phyloP scores from a whole-genome alignment of 2,888 invertebrate genomes.

The Lasioglossum zephyrum region DNA sequence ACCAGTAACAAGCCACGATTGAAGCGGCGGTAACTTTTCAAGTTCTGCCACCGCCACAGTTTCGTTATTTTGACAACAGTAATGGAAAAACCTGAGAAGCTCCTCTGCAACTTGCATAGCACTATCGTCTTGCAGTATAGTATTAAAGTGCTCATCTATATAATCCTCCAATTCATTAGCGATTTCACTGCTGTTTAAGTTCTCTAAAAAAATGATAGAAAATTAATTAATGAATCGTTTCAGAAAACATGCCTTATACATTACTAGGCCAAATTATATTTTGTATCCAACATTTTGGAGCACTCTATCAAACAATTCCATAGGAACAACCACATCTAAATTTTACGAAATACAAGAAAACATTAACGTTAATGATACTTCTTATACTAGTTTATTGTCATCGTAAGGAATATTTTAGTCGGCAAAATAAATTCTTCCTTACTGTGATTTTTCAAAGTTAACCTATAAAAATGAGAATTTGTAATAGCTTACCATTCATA shows the following conservation, averaged over 20 bases:
- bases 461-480: neutral
- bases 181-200: constrained; percentile 73
- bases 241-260: neutral
- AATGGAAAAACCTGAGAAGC: constrained; percentile 76
- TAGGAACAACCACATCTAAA: neutral
- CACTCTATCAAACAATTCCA: no score
- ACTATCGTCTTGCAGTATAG: constrained; percentile 79
- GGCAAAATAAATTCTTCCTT: neutral
- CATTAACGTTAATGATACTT: neutral
- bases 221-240: neutral
- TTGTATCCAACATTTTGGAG: no score
- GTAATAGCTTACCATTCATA: constrained; percentile 76
- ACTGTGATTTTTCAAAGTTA: neutral
- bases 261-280: neutral
- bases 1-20: constrained; percentile 74
- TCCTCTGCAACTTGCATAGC: constrained; percentile 78
- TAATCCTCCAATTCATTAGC: constrained; percentile 79
- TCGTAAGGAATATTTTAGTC: neutral
- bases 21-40: constrained; percentile 75
- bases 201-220: constrained; percentile 67
- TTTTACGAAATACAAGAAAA: neutral
- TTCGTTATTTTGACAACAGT: constrained; percentile 71
- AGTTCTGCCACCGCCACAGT: constrained; percentile 68
- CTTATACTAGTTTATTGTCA: neutral
- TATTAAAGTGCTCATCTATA: constrained; percentile 77